These are phyloP conservation scores for Mormyrops boulengeri DNA, from an alignment of 2,797 vertebrate genomes.

Conservation along the genomic window DNA sequence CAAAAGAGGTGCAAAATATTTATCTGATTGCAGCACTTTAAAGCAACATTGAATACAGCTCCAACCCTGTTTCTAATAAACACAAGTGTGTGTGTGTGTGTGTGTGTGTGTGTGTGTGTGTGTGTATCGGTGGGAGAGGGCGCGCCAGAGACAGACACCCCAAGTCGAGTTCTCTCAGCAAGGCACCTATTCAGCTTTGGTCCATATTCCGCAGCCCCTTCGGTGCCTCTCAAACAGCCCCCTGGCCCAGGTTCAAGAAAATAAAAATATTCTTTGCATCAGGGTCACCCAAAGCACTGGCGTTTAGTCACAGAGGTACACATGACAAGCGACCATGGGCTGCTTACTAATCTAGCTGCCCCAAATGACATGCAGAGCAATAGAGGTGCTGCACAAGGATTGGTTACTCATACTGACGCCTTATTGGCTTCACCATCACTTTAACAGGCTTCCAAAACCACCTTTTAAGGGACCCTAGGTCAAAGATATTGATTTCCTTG, in stretches of 20 bases:
- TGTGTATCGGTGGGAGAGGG: constrained; percentile 34
- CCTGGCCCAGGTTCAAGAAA: neutral
- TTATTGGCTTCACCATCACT: neutral
- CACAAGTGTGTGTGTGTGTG: constrained; percentile 30
- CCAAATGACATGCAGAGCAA: neutral
- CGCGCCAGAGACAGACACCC: neutral
- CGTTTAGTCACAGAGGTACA: neutral
- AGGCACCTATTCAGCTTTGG: neutral
- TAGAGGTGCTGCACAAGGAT: neutral
- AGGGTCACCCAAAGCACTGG: neutral
- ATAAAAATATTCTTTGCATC: neutral
- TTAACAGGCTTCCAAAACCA: neutral
- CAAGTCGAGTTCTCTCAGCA: neutral
- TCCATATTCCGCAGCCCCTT: neutral
- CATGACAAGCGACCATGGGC: neutral
- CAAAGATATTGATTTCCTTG: constrained; percentile 41
- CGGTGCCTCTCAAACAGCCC: neutral
- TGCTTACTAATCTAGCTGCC: neutral
- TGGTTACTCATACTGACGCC: neutral
- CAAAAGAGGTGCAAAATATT: constrained; percentile 12
- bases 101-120: constrained; percentile 12
- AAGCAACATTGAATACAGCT: constrained; percentile 18
- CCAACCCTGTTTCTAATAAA: constrained; percentile 56
- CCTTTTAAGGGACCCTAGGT: constrained; percentile 35
- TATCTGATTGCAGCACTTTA: neutral